These are phyloP conservation scores for Micromys minutus DNA, from an alignment of 2,113 vertebrate species.

Conservation along the genomic window DNA sequence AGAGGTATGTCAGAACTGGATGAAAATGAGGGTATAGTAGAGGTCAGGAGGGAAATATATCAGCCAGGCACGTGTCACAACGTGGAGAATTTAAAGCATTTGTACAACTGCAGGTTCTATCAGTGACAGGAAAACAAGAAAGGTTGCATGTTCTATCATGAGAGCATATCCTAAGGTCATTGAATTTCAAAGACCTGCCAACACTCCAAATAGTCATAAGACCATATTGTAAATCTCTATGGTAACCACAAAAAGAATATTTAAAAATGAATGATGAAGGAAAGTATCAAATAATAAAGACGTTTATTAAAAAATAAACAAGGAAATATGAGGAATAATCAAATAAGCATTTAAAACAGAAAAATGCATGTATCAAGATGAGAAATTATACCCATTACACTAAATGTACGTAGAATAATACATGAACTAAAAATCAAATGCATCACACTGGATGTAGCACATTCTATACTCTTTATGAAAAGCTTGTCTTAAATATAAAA, in stretches of 20 bases:
- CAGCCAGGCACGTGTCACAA: not conserved
- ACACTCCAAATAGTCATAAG: not conserved
- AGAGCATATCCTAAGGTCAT: not conserved
- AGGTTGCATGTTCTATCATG: not conserved
- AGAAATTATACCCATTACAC: not conserved
- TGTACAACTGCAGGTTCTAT: not conserved
- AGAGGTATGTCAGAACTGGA: not conserved
- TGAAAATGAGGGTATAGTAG: not conserved
- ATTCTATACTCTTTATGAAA: not conserved
- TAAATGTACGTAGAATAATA: not conserved
- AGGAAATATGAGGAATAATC: not conserved
- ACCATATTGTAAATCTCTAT: not conserved
- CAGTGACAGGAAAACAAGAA: not conserved
- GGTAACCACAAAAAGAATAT: conserved; percentile 18
- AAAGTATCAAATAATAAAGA: not conserved
- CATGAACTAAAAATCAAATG: not conserved
- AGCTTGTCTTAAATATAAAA: not conserved
- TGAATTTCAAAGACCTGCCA: not conserved
- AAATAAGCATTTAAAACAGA: not conserved
- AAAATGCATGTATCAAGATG: not conserved
- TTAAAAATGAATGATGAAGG: not conserved
- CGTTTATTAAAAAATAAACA: not conserved
- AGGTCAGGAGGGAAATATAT: not conserved
- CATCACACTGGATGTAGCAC: not conserved
- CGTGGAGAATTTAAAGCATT: not conserved